phyloP scores from a whole-genome alignment of 2,888 invertebrate species.

The Galerucella nymphaeae region DNA sequence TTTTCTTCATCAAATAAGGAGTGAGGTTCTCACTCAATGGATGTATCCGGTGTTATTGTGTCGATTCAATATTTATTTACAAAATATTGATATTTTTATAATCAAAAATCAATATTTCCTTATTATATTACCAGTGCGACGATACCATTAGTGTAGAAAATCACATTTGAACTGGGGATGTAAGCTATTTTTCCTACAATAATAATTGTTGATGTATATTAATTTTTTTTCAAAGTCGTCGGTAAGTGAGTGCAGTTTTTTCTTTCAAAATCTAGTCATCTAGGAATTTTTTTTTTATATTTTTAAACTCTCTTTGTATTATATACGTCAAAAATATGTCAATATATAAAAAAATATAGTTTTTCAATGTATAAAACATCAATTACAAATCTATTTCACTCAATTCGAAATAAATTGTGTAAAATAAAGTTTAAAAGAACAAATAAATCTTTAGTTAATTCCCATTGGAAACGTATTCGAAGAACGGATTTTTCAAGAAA shows the following conservation, averaged over 20 bases:
- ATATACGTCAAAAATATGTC: background rate
- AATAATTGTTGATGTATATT: too few relatives aligned
- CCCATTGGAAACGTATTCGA: background rate
- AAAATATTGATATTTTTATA: too few relatives aligned
- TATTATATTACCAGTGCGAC: too few relatives aligned
- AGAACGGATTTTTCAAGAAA: background rate
- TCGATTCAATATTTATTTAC: constrained; percentile 12
- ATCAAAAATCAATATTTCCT: too few relatives aligned
- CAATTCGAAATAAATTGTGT: background rate
- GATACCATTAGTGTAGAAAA: too few relatives aligned
- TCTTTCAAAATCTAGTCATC: too few relatives aligned
- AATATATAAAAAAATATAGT: background rate
- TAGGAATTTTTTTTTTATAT: too few relatives aligned
- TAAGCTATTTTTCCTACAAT: too few relatives aligned
- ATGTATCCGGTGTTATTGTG: background rate
- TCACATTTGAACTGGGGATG: too few relatives aligned
- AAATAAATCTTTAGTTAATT: background rate
- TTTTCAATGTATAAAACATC: background rate
- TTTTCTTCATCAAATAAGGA: constrained; percentile 12
- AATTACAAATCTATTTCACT: background rate
- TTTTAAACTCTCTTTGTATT: too few relatives aligned
- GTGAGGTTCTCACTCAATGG: background rate
- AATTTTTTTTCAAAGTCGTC: too few relatives aligned
- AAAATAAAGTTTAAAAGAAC: background rate
- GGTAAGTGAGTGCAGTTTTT: too few relatives aligned